These are phyloP conservation scores for Adelosebastes latens DNA, from an alignment of 2,797 vertebrate genomes.

Conservation along the genomic window DNA sequence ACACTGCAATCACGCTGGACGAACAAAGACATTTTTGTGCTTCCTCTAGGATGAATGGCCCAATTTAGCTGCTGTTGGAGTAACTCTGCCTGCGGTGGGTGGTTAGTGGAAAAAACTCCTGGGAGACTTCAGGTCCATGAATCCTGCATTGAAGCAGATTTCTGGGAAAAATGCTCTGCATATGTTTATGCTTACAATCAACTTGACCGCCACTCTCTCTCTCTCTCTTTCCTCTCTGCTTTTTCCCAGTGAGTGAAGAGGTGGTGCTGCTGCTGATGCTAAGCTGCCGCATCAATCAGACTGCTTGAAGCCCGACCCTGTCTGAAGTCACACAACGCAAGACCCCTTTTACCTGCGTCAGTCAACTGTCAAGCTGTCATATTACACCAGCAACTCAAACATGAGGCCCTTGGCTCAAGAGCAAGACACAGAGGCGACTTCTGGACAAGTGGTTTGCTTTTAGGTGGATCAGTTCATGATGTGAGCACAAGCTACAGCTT, in stretches of 20 bases:
- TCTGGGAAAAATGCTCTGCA: conserved; percentile 65
- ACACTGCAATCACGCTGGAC: conserved; percentile 54
- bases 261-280: conserved; percentile 6
- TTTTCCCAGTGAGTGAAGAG: not conserved
- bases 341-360: conserved; percentile 40
- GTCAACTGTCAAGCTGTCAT: conserved; percentile 55
- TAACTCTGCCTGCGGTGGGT: conserved; percentile 67
- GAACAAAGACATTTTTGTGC: conserved; percentile 81
- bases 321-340: conserved; percentile 15
- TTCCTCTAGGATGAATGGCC: conserved; percentile 79
- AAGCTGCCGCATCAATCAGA: conserved; percentile 7
- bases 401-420: conserved; percentile 1
- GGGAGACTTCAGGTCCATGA: conserved; percentile 73
- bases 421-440: conserved; percentile 19
- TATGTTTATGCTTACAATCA: conserved; percentile 78
- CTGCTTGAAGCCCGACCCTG: conserved; percentile 18
- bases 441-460: conserved; percentile 29
- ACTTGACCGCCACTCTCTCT: conserved; percentile 33
- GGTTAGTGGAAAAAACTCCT: conserved; percentile 81
- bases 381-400: conserved; percentile 24
- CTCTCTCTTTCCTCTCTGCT: not conserved
- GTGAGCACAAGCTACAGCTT: conserved; percentile 24
- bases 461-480: conserved; percentile 32
- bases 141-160: conserved; percentile 79
- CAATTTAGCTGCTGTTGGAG: conserved; percentile 72